Evolutionary conservation across 2,888 invertebrate genomes (phyloP).

Genomic region (Callinectes sapidus): DNA sequence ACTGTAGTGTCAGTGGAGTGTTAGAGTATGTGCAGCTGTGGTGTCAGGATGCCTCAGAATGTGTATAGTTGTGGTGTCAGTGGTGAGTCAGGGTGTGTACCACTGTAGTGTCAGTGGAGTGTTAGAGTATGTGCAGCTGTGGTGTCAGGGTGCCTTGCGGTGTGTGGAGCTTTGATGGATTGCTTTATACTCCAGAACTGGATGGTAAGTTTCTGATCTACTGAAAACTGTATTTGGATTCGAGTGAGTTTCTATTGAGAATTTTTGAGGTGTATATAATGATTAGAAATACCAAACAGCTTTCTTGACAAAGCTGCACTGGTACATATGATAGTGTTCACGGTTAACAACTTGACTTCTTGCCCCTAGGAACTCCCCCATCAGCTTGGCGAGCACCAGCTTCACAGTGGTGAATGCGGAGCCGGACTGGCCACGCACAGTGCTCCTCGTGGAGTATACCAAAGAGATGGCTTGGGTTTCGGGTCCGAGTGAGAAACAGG

Average conservation of each 20-base stretch:
- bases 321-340: neutral
- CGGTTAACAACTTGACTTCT: neutral
- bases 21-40: neutral
- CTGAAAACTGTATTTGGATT: neutral
- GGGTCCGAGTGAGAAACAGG: neutral
- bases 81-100: neutral
- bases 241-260: neutral
- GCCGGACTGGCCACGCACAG: neutral
- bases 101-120: neutral
- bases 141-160: neutral
- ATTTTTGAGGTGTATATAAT: neutral
- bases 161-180: neutral
- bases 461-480: neutral
- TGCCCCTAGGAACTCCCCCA: neutral
- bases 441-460: slow-evolving; percentile 41
- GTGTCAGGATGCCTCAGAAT: neutral
- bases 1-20: neutral
- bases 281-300: neutral
- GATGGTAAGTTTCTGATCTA: neutral
- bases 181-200: neutral
- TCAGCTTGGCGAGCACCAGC: neutral
- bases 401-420: neutral
- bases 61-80: neutral
- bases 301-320: neutral
- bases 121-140: neutral